These are phyloP conservation scores for Orchesellides sinensis DNA, from an alignment of 2,888 invertebrate genomes.

Conservation along the genomic window DNA sequence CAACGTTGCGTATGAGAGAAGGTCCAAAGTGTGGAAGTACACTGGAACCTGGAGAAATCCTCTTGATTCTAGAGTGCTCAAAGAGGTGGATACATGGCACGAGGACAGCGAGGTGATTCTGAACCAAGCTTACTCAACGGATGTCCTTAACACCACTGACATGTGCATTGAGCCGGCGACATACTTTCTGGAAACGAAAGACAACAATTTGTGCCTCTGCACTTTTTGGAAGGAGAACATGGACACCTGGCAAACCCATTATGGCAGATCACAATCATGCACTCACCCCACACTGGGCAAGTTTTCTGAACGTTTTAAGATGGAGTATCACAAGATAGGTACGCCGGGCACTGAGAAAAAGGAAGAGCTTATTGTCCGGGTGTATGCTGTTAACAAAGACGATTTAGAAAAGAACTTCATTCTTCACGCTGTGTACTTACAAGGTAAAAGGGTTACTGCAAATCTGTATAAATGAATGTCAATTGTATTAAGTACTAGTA, in stretches of 20 bases:
- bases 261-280: not conserved
- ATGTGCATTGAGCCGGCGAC: conserved; percentile 8
- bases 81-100: not conserved
- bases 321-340: not conserved
- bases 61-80: not conserved
- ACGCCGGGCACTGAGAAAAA: not conserved
- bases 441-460: not conserved
- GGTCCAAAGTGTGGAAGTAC: not conserved
- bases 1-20: not conserved
- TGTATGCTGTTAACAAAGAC: not conserved
- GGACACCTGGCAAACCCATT: conserved; percentile 24
- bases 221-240: conserved; percentile 17
- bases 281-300: not conserved
- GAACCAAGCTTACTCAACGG: not conserved
- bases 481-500: not conserved
- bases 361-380: not conserved
- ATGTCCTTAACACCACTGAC: not conserved
- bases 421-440: conserved; percentile 12
- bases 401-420: not conserved
- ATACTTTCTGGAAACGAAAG: conserved; percentile 16
- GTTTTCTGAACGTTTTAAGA: not conserved
- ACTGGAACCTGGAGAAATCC: not conserved
- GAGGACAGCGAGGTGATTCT: not conserved
- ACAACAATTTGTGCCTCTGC: conserved; percentile 21
- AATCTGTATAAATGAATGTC: not conserved